Percentiles rank a stretch among this genome's conserved stretches.
Conservation (phyloP, 1,140 invertebrate genomes). For the Hormaphis cornu region DNA sequence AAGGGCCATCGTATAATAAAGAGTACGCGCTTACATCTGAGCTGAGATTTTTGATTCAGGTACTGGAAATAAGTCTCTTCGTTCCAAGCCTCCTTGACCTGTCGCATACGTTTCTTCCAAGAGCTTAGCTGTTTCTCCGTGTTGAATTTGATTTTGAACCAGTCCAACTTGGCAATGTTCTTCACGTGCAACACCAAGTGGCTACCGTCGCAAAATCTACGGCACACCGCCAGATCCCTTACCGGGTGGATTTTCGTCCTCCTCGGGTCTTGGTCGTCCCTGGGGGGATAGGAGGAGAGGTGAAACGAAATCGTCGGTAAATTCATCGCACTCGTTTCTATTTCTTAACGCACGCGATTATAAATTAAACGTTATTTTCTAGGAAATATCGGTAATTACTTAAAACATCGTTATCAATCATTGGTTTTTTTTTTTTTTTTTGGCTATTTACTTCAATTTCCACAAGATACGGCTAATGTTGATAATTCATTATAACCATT, state of each 20-base stretch:
- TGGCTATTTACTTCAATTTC: too few relatives aligned
- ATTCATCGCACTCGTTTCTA: too few relatives aligned
- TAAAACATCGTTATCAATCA: too few relatives aligned
- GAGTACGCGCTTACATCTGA: slow-evolving; percentile 23
- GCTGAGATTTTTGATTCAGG: slow-evolving; percentile 25
- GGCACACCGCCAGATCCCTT: background rate
- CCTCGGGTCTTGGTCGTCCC: slow-evolving; percentile 21
- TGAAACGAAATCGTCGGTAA: too few relatives aligned
- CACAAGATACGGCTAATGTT: too few relatives aligned
- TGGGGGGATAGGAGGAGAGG: too few relatives aligned
- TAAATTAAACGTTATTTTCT: too few relatives aligned
- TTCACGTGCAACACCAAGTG: slow-evolving; percentile 13
- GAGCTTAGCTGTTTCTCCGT: slow-evolving; percentile 9
- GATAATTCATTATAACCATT: too few relatives aligned
- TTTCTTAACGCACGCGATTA: too few relatives aligned
- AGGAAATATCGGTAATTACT: too few relatives aligned
- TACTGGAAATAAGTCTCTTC: slow-evolving; percentile 27
- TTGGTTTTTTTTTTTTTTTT: too few relatives aligned
- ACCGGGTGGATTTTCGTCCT: slow-evolving; percentile 18
- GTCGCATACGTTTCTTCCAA: slow-evolving; percentile 22
- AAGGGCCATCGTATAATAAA: too few relatives aligned
- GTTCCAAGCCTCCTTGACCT: slow-evolving; percentile 26
- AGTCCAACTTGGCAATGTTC: slow-evolving; percentile 22
- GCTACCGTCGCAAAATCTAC: slow-evolving; percentile 18
- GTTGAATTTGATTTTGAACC: slow-evolving; percentile 14